These are phyloP conservation scores for Cinara cedri DNA, from an alignment of 2,888 invertebrate genomes.

Conservation along the genomic window DNA sequence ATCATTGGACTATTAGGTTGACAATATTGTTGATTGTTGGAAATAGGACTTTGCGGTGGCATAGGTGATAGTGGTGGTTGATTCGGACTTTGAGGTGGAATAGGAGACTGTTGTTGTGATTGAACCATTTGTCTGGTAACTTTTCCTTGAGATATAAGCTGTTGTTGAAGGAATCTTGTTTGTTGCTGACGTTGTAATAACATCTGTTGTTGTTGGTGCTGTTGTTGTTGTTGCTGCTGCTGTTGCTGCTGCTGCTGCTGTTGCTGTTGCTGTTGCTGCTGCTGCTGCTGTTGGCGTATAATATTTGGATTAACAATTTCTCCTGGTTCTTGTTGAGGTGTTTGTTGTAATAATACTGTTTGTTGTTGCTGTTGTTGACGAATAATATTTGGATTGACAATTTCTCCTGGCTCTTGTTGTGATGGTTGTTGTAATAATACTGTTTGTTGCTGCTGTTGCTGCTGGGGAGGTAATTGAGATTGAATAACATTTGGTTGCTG, in stretches of 20 bases:
- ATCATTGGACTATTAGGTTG: slow-evolving; percentile 57
- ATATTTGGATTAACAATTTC: slow-evolving; percentile 57
- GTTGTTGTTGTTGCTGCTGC: slow-evolving; percentile 53
- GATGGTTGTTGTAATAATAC: slow-evolving; percentile 63
- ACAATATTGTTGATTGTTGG: slow-evolving; percentile 56
- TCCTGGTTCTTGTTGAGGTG: slow-evolving; percentile 62
- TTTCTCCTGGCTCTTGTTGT: slow-evolving; percentile 61
- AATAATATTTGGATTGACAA: slow-evolving; percentile 58
- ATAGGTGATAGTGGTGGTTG: slow-evolving; percentile 55
- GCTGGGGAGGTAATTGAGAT: slow-evolving; percentile 64
- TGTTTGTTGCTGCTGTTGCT: slow-evolving; percentile 63
- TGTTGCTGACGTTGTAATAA: slow-evolving; percentile 58
- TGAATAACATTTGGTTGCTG: slow-evolving; percentile 60
- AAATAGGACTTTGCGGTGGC: slow-evolving; percentile 58
- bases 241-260: slow-evolving; percentile 55
- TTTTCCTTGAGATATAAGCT: slow-evolving; percentile 58
- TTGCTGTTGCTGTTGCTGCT: slow-evolving; percentile 57
- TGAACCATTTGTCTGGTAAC: slow-evolving; percentile 59
- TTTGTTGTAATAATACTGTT: slow-evolving; percentile 61
- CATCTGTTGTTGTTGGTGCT: slow-evolving; percentile 57
- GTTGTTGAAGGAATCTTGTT: slow-evolving; percentile 57
- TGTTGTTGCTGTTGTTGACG: slow-evolving; percentile 64
- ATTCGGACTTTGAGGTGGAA: slow-evolving; percentile 62
- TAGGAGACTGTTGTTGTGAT: slow-evolving; percentile 64
- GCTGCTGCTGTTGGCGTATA: slow-evolving; percentile 57